These are phyloP conservation scores for Panagrolaimus sp. DNA, from an alignment of 1,140 invertebrate genomes.

Conservation along the genomic window DNA sequence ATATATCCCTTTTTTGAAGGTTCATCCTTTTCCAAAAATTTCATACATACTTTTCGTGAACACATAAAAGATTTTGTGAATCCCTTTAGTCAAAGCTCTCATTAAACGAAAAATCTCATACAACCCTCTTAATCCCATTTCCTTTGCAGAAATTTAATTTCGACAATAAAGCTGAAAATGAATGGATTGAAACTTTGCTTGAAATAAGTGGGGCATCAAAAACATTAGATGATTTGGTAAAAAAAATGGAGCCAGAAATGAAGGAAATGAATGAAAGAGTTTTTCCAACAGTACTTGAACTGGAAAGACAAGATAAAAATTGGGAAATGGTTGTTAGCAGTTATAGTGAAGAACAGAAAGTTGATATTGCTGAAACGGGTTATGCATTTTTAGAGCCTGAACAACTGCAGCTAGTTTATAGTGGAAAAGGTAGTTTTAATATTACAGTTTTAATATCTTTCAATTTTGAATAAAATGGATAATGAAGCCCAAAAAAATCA, in stretches of 20 bases:
- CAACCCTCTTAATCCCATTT: not conserved
- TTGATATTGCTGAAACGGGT: not conserved
- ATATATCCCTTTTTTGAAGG: no score
- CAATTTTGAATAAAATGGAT: no score
- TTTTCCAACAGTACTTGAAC: not conserved
- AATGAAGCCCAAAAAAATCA: no score
- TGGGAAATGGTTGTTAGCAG: not conserved
- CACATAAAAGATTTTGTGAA: no score
- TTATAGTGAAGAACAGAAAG: slow-evolving; percentile 1
- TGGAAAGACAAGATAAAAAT: slow-evolving; percentile 1
- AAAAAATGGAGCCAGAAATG: slow-evolving; percentile 12
- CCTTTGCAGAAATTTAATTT: slow-evolving; percentile 1
- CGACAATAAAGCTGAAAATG: not conserved
- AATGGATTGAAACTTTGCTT: slow-evolving; percentile 14
- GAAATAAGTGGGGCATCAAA: slow-evolving; percentile 19
- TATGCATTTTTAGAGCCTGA: slow-evolving; percentile 15
- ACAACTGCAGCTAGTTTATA: not conserved
- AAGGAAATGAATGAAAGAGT: slow-evolving; percentile 4
- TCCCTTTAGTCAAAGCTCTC: no score
- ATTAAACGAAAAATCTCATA: no score
- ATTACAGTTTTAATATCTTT: no score
- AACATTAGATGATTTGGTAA: slow-evolving; percentile 1
- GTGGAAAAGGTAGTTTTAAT: not conserved
- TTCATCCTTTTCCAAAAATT: no score
- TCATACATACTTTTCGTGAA: no score